Evolutionary conservation across 2,888 invertebrate species (phyloP).

Genomic region (Gastracanthus pulcherrimus): DNA sequence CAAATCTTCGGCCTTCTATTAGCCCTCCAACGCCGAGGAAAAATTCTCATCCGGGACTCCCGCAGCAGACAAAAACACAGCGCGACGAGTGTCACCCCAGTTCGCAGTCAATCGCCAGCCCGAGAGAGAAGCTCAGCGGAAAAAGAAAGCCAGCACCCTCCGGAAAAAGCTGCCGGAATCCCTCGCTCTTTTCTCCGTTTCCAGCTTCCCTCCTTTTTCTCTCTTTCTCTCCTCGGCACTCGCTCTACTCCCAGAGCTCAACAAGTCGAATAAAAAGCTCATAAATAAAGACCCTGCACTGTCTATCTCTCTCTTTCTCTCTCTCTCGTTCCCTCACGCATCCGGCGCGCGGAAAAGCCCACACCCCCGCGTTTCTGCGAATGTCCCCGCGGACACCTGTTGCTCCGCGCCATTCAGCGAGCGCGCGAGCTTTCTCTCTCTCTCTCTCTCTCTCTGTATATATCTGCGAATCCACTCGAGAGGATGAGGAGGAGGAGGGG

Average conservation of each 20-base stretch:
- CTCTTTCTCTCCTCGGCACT: neutral
- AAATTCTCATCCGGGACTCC: neutral
- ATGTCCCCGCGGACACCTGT: slow-evolving; percentile 78
- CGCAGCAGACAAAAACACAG: neutral
- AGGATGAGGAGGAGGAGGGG: slow-evolving; percentile 36
- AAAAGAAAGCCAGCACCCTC: slow-evolving; percentile 23
- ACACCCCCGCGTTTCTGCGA: slow-evolving; percentile 74
- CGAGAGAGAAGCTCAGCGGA: slow-evolving; percentile 5
- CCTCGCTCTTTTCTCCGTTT: slow-evolving; percentile 41
- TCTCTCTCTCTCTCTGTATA: slow-evolving; percentile 19
- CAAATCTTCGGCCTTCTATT: no score
- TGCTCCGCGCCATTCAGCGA: slow-evolving; percentile 64
- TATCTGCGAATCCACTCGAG: neutral
- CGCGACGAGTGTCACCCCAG: neutral
- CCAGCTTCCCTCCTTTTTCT: neutral
- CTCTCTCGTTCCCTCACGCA: slow-evolving; percentile 37
- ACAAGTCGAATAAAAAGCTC: slow-evolving; percentile 78
- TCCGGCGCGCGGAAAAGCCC: slow-evolving; percentile 63
- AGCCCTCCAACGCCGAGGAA: no score
- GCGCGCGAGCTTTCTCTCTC: slow-evolving; percentile 41
- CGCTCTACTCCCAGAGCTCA: slow-evolving; percentile 66
- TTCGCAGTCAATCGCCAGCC: neutral
- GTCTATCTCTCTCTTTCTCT: slow-evolving; percentile 42
- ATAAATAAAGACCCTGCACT: slow-evolving; percentile 73
- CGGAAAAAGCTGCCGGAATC: slow-evolving; percentile 15